Conservation (phyloP, 2,113 vertebrate genomes). For the Alouatta palliata region DNA sequence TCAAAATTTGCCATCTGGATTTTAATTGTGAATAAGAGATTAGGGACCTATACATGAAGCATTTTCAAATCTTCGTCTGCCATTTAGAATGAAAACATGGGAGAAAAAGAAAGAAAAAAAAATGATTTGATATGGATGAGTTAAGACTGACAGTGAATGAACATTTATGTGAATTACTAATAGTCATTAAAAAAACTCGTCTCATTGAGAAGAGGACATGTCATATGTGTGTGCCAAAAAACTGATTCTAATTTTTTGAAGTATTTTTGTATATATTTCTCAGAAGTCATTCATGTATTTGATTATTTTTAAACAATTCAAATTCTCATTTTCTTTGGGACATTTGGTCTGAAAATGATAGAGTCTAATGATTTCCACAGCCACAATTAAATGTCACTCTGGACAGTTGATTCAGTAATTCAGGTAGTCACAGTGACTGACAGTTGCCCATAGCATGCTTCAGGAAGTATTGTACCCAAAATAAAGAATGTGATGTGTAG, state of each 20-base stretch:
- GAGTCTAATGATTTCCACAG: conserved; percentile 37
- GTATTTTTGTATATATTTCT: conserved; percentile 34
- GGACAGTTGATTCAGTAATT: background rate
- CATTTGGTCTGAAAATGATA: background rate
- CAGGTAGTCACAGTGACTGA: background rate
- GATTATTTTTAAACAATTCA: background rate
- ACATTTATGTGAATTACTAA: conserved; percentile 30
- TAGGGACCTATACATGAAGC: background rate
- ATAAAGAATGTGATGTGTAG: background rate
- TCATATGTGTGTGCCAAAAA: background rate
- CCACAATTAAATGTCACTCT: background rate
- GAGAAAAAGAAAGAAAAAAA: background rate
- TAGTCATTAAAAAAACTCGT: conserved; percentile 44
- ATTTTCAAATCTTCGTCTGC: background rate
- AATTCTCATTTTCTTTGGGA: background rate
- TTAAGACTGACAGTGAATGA: conserved; percentile 37
- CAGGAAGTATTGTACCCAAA: conserved; percentile 25
- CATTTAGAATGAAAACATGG: conserved; percentile 40
- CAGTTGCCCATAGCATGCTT: background rate
- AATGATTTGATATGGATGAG: background rate
- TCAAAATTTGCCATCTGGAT: conserved; percentile 35
- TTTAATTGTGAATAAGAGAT: conserved; percentile 25
- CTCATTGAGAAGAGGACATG: background rate
- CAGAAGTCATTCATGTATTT: conserved; percentile 8
- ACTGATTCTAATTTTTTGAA: background rate